Evolutionary conservation across 1,140 invertebrate genomes (phyloP), one percentile per base, ranked within the genome.

Genomic region (Drosophila arizonae): DNA sequence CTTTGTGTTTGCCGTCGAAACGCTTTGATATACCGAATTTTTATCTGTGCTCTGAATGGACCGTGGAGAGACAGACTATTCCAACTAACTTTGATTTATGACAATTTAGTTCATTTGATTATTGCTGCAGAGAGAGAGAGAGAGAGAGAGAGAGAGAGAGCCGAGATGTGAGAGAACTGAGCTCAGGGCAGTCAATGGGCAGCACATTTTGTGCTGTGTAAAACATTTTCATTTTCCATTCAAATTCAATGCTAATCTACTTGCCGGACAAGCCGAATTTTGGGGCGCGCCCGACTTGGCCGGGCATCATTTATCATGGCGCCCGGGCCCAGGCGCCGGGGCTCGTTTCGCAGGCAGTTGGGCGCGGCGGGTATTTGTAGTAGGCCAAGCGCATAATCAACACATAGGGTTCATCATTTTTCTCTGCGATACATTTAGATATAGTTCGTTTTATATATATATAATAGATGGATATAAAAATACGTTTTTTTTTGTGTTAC

Each of bases 211-310:
- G 33, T 43, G 24, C 67, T 28, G 70, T 67, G 74, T 60, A 76
- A 81, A 86, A 87, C 79, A 87, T 86, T 86, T 86, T 81, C 75
- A 86, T 81, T 87, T 81, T 78, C 82, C 68, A 86, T 86, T 86
- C 81, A 87, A 86, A 87, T 86, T 81, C 81, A 86, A 86, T 86
- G 82, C 82, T 86, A 86, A 86, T 86, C 82, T 72, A 86, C 75
- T 86, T 86, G 82, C 81, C 55, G 51, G 76, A 86, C 81, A 86
- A 85, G 81, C 74, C 74, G 50, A 62, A 80, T 71, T 77, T 80
- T 45, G 65, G 21, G 46, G 30, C 43, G 26, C 62, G 41, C 11
- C 21, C 71, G 52, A 77, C 51, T 74, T 66, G 67, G 58, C 70
- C 54, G 50, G 69, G 45, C 78, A 87, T 87, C 81, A 87, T 86